These are phyloP conservation scores for Drosophila macrothrix DNA, from an alignment of 2,888 invertebrate genomes.

Conservation along the genomic window DNA sequence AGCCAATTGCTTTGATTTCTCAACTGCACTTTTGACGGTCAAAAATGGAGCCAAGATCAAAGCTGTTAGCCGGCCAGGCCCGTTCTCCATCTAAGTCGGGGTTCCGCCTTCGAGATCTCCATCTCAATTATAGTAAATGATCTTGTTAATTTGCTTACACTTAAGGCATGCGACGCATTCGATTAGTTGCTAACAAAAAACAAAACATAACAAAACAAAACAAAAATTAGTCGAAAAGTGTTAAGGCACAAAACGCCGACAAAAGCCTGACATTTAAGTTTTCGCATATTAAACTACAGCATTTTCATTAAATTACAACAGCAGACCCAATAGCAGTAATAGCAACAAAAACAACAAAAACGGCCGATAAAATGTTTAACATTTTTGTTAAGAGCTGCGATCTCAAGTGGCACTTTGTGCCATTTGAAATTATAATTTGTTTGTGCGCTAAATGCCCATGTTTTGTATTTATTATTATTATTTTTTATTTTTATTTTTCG, in stretches of 20 bases:
- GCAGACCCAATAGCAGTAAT: conserved; percentile 31
- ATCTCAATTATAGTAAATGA: conserved; percentile 74
- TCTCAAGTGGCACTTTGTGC: conserved; percentile 75
- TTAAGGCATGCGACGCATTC: conserved; percentile 55
- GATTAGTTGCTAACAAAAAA: conserved; percentile 54
- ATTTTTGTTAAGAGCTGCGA: conserved; percentile 68
- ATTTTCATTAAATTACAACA: conserved; percentile 48
- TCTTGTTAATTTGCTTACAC: conserved; percentile 80
- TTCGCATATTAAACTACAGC: conserved; percentile 66
- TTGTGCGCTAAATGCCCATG: conserved; percentile 72
- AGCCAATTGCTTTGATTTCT: conserved; percentile 40
- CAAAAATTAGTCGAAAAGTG: conserved; percentile 41
- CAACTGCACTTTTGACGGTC: conserved; percentile 42
- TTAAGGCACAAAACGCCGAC: conserved; percentile 59
- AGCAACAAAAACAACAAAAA: conserved; percentile 38
- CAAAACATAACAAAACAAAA: not conserved
- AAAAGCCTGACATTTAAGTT: conserved; percentile 63
- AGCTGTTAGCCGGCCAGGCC: conserved; percentile 29
- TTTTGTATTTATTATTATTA: conserved; percentile 45
- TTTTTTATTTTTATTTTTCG: conserved; percentile 21
- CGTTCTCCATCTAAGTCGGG: conserved; percentile 43
- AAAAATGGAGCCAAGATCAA: conserved; percentile 52
- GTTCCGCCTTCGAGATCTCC: conserved; percentile 67
- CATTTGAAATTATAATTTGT: conserved; percentile 80
- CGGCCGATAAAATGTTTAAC: conserved; percentile 68